Conservation (phyloP, 1,140 invertebrate genomes). For the Hylaeus anthracinus region DNA sequence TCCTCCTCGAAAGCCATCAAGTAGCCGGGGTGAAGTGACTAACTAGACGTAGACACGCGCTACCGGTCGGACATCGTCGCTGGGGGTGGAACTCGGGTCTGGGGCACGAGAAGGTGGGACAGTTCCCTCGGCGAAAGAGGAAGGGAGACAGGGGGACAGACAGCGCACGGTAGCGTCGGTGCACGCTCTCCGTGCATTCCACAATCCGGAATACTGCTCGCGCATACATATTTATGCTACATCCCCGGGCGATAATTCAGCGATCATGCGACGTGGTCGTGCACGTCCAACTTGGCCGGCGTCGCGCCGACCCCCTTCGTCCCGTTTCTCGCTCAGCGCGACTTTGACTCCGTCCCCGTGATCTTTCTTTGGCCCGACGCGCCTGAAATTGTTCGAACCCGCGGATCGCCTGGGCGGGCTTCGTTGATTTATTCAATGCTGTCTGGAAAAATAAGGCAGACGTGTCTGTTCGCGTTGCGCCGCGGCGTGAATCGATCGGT, state of each 20-base stretch:
- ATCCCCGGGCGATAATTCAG: conserved; percentile 76
- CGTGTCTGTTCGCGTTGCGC: conserved; percentile 25
- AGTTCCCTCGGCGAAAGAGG: not conserved
- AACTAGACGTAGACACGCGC: conserved; percentile 74
- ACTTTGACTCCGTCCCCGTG: conserved; percentile 23
- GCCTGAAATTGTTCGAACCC: conserved; percentile 33
- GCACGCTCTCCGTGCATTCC: conserved; percentile 73
- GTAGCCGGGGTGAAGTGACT: conserved; percentile 72
- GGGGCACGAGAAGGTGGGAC: conserved; percentile 49
- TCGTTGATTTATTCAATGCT: conserved; percentile 43
- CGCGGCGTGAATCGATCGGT: conserved; percentile 34
- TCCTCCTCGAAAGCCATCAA: conserved; percentile 52
- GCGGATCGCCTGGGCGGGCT: not conserved
- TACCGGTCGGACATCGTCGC: conserved; percentile 28
- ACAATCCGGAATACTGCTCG: conserved; percentile 73
- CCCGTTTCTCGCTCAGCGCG: conserved; percentile 5
- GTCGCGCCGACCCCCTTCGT: not conserved
- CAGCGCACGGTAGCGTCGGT: conserved; percentile 34
- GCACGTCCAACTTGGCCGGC: conserved; percentile 56
- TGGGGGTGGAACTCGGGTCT: not conserved
- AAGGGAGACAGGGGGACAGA: not conserved
- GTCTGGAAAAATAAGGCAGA: conserved; percentile 37
- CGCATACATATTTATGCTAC: conserved; percentile 77
- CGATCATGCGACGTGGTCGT: conserved; percentile 74
- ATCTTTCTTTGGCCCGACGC: conserved; percentile 46